These are phyloP conservation scores for Sesia apiformis DNA, from an alignment of 2,888 invertebrate species.

Conservation along the genomic window DNA sequence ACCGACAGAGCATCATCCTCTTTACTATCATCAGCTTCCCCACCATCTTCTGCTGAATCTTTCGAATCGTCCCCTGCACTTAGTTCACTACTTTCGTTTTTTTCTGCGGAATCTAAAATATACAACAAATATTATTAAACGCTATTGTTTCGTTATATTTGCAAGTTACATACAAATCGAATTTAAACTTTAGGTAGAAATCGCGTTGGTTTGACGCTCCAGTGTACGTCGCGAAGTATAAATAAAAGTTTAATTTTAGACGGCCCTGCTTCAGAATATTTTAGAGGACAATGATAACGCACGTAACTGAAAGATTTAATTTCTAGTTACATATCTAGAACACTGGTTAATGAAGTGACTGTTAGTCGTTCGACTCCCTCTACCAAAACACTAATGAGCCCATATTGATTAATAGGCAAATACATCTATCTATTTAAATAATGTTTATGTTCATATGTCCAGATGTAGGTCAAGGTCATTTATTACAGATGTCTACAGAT, in stretches of 20 bases:
- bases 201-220: background rate
- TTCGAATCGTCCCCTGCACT: constrained; percentile 59
- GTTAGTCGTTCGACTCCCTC: too few species aligned
- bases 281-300: constrained; percentile 11
- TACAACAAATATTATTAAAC: background rate
- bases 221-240: constrained; percentile 13
- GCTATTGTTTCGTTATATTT: background rate
- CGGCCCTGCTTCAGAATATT: constrained; percentile 24
- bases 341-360: too few species aligned
- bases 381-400: too few species aligned
- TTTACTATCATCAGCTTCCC: constrained; percentile 18
- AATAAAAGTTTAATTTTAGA: constrained; percentile 33
- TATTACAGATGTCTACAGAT: too few species aligned
- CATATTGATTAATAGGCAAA: too few species aligned
- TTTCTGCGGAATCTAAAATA: constrained; percentile 60
- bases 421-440: too few species aligned
- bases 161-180: background rate
- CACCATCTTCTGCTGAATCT: constrained; percentile 57
- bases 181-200: background rate
- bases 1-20: constrained; percentile 52
- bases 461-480: too few species aligned
- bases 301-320: background rate
- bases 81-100: constrained; percentile 69
- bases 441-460: too few species aligned
- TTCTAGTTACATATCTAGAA: background rate